Base-by-base conservation (phyloP, 2,888 invertebrate species). In the Himalopsyche tibetana region DNA sequence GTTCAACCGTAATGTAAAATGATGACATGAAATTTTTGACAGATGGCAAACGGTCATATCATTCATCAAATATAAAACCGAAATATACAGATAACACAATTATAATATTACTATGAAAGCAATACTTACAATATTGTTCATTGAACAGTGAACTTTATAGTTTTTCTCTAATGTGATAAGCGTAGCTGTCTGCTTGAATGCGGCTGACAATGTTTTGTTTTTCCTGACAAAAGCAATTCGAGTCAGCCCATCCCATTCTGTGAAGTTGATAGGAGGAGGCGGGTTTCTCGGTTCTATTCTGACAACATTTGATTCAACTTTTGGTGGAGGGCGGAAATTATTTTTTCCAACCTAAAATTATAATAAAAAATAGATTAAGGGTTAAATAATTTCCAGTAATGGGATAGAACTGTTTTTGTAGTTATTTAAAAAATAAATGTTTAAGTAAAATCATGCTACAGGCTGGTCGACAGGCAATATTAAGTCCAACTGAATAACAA, bases 221-320 rank as follows among this genome's bases (percentile, higher is more conserved):
- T 99, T 99, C 86, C 99, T 94, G 0, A 96, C 95, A 93, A 99
- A 99, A 51, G 97, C 97, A 90, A 99, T 97, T 89, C 99, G 94
- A 0, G 99, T 97, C 55, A 99, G 92, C 11, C 99, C 99, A 93
- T 99, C 99, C 99, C 99, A 99, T 93, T 99, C 99, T 89, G 96
- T 95, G 92, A 98, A 99, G 91, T 98, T 86, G 69, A 86, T 86
- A 11, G 86, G 86, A 9, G 99, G 99, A 55, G 99, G 98, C 38
- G 99, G 99, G 93, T 99, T 99, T 90, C 96, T 95, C 0, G 99
- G 99, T 91, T 99, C 99, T 90, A 99, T 96, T 90, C 99, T 94
- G 0, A 99, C 99, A 3, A 99, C 99, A 92, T 97, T 97, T 0
- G 99, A 99, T 91, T 99, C 99, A 0, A 99, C 99, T 94, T 99